Evolutionary conservation across 1,140 invertebrate genomes (phyloP).

Genomic region (Monomorium pharaonis): DNA sequence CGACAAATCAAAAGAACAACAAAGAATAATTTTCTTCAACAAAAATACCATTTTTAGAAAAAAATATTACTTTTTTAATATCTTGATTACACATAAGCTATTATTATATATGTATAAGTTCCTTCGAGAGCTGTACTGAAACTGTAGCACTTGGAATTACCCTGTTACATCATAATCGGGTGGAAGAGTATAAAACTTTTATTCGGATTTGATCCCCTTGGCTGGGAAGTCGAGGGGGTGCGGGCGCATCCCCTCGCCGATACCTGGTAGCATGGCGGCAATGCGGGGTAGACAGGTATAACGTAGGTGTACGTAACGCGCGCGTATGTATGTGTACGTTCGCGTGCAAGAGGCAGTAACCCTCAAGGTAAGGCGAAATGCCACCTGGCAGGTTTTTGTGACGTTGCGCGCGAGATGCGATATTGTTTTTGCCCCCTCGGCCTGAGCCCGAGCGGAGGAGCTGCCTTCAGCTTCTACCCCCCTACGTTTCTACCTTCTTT

Average conservation of each 20-base stretch:
- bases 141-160: not conserved
- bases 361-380: constrained; percentile 82
- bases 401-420: constrained; percentile 77
- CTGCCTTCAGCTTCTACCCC: constrained; percentile 44
- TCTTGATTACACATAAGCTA: not conserved
- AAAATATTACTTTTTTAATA: not conserved
- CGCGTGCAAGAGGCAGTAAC: constrained; percentile 76
- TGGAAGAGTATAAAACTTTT: not conserved
- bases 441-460: constrained; percentile 66
- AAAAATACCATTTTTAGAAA: not conserved
- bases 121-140: not conserved
- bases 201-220: not conserved
- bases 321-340: constrained; percentile 7
- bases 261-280: constrained; percentile 33
- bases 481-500: constrained; percentile 32
- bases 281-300: constrained; percentile 9
- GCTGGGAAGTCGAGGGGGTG: constrained; percentile 22
- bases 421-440: constrained; percentile 80
- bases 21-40: not conserved
- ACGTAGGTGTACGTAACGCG: constrained; percentile 8
- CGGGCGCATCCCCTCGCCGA: constrained; percentile 23
- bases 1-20: not conserved
- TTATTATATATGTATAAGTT: not conserved
- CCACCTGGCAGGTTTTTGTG: constrained; percentile 84
- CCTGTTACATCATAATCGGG: not conserved